Percentiles rank a stretch among this genome's conserved stretches.
Conservation (phyloP, 1,140 invertebrate species). For the Cydia amplana region DNA sequence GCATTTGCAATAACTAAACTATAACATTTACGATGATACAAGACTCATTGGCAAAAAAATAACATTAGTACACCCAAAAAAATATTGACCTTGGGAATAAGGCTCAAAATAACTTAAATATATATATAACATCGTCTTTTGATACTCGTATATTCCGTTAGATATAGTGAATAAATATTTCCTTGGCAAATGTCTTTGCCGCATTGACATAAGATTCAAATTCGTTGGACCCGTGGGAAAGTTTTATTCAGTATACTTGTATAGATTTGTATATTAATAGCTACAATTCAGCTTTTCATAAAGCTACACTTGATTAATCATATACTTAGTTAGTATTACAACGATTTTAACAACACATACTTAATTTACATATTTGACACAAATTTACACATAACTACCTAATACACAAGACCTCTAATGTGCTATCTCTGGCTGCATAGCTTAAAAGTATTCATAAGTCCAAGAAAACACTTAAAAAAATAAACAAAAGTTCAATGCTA, state of each 20-base stretch:
- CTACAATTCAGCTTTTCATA: background rate
- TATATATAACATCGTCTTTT: too few species aligned
- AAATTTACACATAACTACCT: background rate
- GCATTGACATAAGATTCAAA: too few species aligned
- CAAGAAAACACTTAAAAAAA: background rate
- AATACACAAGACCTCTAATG: background rate
- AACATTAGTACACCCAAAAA: too few species aligned
- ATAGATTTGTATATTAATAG: background rate
- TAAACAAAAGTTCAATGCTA: background rate
- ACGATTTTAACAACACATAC: slow-evolving; percentile 3
- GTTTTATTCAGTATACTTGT: background rate
- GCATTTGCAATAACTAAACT: too few species aligned
- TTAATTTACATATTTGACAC: slow-evolving; percentile 9
- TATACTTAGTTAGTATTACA: background rate
- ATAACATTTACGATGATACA: too few species aligned
- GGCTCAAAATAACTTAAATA: too few species aligned
- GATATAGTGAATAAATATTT: too few species aligned
- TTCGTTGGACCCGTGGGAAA: background rate
- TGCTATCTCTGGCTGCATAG: background rate
- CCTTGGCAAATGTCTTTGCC: too few species aligned
- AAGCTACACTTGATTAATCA: background rate
- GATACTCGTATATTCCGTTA: too few species aligned
- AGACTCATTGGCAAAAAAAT: too few species aligned
- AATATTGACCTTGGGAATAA: too few species aligned
- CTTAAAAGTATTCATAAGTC: background rate